phyloP scores from a whole-genome alignment of 2,888 invertebrate species.

The Plemyria rubiginata region DNA sequence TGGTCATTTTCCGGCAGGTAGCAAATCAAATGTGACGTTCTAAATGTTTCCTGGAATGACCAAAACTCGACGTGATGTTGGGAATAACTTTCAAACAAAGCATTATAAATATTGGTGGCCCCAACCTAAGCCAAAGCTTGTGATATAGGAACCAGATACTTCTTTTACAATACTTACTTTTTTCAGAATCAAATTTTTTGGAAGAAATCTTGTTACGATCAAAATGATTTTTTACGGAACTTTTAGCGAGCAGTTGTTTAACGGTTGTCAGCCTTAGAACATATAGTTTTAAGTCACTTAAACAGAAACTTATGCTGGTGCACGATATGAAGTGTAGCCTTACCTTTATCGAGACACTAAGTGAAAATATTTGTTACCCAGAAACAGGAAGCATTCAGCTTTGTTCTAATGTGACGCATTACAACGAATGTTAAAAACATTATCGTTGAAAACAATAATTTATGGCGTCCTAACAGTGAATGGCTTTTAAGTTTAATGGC shows the following conservation, averaged over 20 bases:
- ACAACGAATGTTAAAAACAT: conserved; percentile 42
- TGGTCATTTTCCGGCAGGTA: conserved; percentile 28
- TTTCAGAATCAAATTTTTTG: too few species aligned
- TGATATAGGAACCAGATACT: too few species aligned
- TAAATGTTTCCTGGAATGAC: conserved; percentile 13
- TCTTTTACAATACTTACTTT: too few species aligned
- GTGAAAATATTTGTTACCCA: conserved; percentile 68
- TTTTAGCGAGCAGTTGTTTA: too few species aligned
- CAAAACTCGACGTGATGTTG: not conserved
- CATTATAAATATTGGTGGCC: too few species aligned
- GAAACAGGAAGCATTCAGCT: conserved; percentile 69
- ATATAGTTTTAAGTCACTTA: too few species aligned
- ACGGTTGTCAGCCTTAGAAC: too few species aligned
- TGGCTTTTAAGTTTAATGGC: conserved; percentile 39
- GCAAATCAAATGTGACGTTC: conserved; percentile 19
- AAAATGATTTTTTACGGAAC: too few species aligned
- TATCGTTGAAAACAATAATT: conserved; percentile 48
- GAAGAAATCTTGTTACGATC: too few species aligned
- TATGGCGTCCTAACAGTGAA: conserved; percentile 38
- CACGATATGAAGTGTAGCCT: conserved; percentile 3
- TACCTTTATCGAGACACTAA: conserved; percentile 46
- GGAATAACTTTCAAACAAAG: not conserved
- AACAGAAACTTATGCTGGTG: not conserved
- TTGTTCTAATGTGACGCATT: conserved; percentile 64
- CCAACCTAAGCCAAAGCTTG: too few species aligned